Evolutionary conservation across 2,888 invertebrate species (phyloP), one percentile per base, ranked within the genome.

Genomic region (Plutella xylostella): DNA sequence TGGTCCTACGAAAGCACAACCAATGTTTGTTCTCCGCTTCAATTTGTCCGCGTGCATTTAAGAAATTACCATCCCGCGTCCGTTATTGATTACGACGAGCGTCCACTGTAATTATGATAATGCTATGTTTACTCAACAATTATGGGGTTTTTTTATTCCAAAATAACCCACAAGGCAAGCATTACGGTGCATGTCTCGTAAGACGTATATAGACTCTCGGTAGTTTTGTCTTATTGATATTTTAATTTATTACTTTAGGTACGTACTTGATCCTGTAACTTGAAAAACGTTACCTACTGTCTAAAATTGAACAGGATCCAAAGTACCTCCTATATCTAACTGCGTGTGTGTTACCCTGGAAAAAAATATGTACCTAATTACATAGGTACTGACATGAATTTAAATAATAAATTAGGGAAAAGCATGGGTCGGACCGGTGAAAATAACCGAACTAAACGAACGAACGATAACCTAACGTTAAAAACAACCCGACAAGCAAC

Each of bases 101-200:
- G 11, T 12, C 28, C 55, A 48, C 60, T 53, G 46, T 56, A 68
- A 76, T 75, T 72, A 76, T 65, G 63, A 60, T 67, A 68, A 68
- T 69, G 60, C 61, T 60, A 64, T 60, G 65, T 65, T 71, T 63
- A 68, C 71, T 55, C 63, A 66, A 61, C 68, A 71, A 73, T 70
- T 68, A 51, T 60, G 48, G 50, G 45, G 50, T 60, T 60, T 59
- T 61, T 56, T 55, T 57, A 53, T 60, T 37, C 34, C 6, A 15
- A 42, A 42, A 42, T 34, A 17, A 21, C 22, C 42, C 19, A 17
- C 39, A 30, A 34, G 17, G 11, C 39, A 30, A 34, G 21, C 20
- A 28, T 40, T 42, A 42, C 15, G n/a, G 31, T 19, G 31, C 22
- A 2, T 30, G n/a, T 42, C 42, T 30, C 30, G 14, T 40, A 40